Base-by-base conservation (phyloP, 2,113 vertebrate species). In the Motacilla tschutschensis region DNA sequence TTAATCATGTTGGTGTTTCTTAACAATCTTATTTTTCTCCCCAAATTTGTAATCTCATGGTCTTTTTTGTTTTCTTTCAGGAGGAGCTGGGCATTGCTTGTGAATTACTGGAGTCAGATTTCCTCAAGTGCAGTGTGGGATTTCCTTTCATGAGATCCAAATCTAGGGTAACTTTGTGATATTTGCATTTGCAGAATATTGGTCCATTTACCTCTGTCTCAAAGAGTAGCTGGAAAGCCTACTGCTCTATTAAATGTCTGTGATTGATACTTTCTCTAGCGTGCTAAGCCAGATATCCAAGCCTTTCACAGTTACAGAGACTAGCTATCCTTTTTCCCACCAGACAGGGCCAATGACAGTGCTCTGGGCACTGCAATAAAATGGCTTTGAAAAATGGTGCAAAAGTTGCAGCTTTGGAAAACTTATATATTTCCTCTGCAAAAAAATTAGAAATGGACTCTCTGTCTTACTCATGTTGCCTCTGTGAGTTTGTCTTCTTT, bases 101-200 rank as follows among this genome's bases (percentile, higher is more conserved):
- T 96, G 98, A 97, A 77, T 96, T 99, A 79, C 91, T 99, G 79
- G 98, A 99, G 82, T 96, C 98, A 66, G 98, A 99, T 96, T 99
- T 99, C 96, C 98, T 99, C 79, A 99, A 98, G 80, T 99, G 99
- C 97, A 99, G 98, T 11, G 98, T 99, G 96, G 99, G 99, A 95
- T 99, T 99, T 98, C 99, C 99, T 73, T 99, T 99, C 97, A 99
- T 99, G 99, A 98, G 98, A 95, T 99, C 99, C 0, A 98, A 98
- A 93, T 98, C 98, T 3, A 98, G 96, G 99, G 99, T 99, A 97
- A 88, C 20, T 35, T 77, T 44, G 70, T 81, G 60, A 71, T 53
- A 46, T 22, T 79, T 92, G 33, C 31, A 36, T 55, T 86, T 85
- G 29, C 16, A 43, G 57, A 63, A 43, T 58, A 24, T 57, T 53